A percentile compares a stretch with the other conserved stretches of the same genome.
phyloP scores from a whole-genome alignment of 30 jellyfish, hydroid and myxozoan genomes.

The Cassiopea xamachana region DNA sequence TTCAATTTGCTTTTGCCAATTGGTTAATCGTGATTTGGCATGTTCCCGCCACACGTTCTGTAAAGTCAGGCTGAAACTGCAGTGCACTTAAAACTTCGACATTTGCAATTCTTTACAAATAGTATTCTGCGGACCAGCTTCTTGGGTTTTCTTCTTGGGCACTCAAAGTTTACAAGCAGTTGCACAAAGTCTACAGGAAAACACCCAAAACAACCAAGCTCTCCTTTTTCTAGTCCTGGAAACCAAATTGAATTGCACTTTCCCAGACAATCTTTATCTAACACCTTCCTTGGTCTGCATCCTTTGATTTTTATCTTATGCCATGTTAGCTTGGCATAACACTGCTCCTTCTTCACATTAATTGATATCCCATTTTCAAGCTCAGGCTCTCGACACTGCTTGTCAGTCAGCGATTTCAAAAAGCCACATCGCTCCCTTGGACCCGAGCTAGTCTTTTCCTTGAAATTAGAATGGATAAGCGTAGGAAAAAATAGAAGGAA shows the following conservation, averaged over 20 bases:
- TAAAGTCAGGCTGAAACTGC: neutral
- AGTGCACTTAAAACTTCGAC: constrained; percentile 42
- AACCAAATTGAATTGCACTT: constrained; percentile 50
- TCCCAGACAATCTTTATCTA: constrained; percentile 11
- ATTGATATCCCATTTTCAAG: constrained; percentile 20
- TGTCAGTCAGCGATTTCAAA: constrained; percentile 14
- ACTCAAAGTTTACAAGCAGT: constrained; percentile 11
- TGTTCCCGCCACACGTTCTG: no score
- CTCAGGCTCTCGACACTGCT: constrained; percentile 3
- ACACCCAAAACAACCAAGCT: constrained; percentile 39
- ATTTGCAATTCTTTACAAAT: constrained; percentile 26
- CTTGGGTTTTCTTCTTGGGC: constrained; percentile 26
- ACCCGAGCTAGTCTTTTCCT: neutral
- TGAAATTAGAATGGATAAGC: neutral
- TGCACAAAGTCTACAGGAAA: constrained; percentile 1
- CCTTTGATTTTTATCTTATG: constrained; percentile 24
- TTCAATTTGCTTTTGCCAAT: no score
- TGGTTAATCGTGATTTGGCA: no score
- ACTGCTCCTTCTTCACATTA: constrained; percentile 7
- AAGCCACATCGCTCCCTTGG: constrained; percentile 6
- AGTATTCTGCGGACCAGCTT: neutral
- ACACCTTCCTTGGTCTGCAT: constrained; percentile 26
- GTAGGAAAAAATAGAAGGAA: neutral
- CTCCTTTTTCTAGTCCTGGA: constrained; percentile 37
- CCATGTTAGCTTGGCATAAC: constrained; percentile 10